These are phyloP conservation scores for Poliocrania exsul DNA, from an alignment of 2,797 vertebrate species.

Conservation along the genomic window DNA sequence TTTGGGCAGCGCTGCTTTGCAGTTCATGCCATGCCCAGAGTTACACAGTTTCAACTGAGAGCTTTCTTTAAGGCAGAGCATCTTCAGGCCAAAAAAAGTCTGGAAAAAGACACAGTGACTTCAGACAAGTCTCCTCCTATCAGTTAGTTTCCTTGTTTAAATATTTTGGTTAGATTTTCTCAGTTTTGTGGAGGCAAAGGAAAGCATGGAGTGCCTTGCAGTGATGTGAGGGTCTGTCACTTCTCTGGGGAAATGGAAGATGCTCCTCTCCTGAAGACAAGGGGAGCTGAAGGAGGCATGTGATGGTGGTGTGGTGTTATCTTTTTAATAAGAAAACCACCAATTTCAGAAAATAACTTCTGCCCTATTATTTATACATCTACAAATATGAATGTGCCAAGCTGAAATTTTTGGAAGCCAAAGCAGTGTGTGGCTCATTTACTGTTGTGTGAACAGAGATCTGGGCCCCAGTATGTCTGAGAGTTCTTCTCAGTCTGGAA, in stretches of 20 bases:
- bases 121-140: background rate
- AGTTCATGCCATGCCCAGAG: background rate
- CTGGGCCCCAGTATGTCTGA: background rate
- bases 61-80: slow-evolving; percentile 44
- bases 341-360: background rate
- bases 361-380: background rate
- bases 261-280: background rate
- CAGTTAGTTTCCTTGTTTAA: background rate
- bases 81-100: background rate
- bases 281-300: background rate
- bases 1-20: background rate
- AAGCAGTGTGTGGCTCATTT: background rate
- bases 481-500: background rate
- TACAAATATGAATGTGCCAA: background rate
- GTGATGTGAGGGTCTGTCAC: background rate
- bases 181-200: background rate
- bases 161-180: background rate
- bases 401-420: background rate
- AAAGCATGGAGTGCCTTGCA: background rate
- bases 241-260: background rate
- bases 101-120: background rate
- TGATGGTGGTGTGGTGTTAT: background rate
- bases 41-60: background rate
- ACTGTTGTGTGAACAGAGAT: background rate
- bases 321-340: background rate